These are phyloP conservation scores for Tanytarsus gracilentus DNA, from an alignment of 2,888 invertebrate genomes.

Conservation along the genomic window DNA sequence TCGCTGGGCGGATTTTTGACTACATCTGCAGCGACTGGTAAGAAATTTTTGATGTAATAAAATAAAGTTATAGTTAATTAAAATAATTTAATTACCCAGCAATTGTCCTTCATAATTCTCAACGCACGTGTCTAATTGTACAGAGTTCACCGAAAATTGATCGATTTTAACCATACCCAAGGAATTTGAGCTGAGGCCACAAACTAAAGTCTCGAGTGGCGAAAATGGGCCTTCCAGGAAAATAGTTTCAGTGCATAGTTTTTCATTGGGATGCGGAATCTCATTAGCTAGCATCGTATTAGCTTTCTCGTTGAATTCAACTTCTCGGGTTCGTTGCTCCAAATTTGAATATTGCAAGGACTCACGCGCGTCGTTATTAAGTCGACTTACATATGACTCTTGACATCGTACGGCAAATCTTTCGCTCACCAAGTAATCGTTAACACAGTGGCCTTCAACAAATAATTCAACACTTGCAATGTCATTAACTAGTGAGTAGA, in stretches of 20 bases:
- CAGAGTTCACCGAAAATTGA: slow-evolving; percentile 71
- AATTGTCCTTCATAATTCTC: slow-evolving; percentile 44
- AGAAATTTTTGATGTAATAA: too few species aligned
- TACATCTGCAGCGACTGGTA: slow-evolving; percentile 60
- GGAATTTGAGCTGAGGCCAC: too few species aligned
- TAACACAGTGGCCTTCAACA: slow-evolving; percentile 46
- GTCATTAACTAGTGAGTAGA: slow-evolving; percentile 72
- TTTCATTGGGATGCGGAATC: slow-evolving; percentile 39
- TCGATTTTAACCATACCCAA: too few species aligned
- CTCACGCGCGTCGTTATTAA: slow-evolving; percentile 50
- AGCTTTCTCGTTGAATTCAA: slow-evolving; percentile 3
- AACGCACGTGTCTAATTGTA: slow-evolving; percentile 72
- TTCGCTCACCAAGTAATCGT: slow-evolving; percentile 53
- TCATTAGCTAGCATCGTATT: slow-evolving; percentile 30
- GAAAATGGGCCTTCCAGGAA: slow-evolving; percentile 52
- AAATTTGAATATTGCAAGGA: slow-evolving; percentile 37
- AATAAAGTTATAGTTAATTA: too few species aligned
- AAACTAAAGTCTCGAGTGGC: slow-evolving; percentile 44
- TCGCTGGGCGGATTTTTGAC: slow-evolving; percentile 46
- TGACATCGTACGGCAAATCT: slow-evolving; percentile 58
- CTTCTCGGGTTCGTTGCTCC: neutral
- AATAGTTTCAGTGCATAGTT: slow-evolving; percentile 44
- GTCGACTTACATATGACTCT: slow-evolving; percentile 71
- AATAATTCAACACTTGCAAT: slow-evolving; percentile 60
- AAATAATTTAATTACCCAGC: too few species aligned